Evolutionary conservation across 2,888 invertebrate genomes (phyloP).

Genomic region (Quadriops clusia): DNA sequence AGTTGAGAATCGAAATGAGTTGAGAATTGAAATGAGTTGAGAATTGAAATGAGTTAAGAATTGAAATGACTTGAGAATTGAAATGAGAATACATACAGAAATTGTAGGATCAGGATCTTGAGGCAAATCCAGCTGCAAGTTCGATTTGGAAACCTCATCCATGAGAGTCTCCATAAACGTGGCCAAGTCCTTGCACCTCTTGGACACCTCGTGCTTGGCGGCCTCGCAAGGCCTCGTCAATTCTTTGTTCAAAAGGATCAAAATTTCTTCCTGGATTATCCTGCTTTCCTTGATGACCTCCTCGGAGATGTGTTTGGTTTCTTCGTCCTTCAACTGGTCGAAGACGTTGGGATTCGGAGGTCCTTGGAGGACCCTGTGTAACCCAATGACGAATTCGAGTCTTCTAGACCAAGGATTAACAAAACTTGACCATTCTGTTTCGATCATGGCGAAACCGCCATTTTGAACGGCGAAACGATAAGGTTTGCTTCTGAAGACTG

Average conservation of each 20-base stretch:
- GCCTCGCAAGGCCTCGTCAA: conserved; percentile 35
- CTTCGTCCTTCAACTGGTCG: conserved; percentile 34
- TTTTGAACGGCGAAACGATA: conserved; percentile 72
- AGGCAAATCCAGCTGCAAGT: conserved; percentile 46
- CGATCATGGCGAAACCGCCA: conserved; percentile 69
- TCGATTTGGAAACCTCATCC: conserved; percentile 50
- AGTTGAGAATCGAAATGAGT: neutral
- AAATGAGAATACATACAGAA: conserved; percentile 44
- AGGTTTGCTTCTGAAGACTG: conserved; percentile 62
- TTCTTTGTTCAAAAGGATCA: conserved; percentile 52
- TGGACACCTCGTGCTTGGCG: conserved; percentile 53
- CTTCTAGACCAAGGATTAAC: conserved; percentile 88
- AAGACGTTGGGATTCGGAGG: conserved; percentile 69
- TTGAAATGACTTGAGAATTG: neutral
- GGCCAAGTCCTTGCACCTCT: conserved; percentile 60
- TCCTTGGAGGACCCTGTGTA: conserved; percentile 70
- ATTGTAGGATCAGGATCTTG: conserved; percentile 49
- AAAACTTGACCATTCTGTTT: conserved; percentile 89
- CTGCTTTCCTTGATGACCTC: conserved; percentile 49
- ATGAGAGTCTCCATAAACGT: conserved; percentile 64
- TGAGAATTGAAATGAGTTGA: no score
- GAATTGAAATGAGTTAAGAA: neutral
- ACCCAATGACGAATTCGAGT: conserved; percentile 79
- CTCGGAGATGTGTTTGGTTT: conserved; percentile 41
- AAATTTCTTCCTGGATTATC: conserved; percentile 52